phyloP scores from a whole-genome alignment of 2,797 vertebrate genomes.

The Leptatherina wallacei region DNA sequence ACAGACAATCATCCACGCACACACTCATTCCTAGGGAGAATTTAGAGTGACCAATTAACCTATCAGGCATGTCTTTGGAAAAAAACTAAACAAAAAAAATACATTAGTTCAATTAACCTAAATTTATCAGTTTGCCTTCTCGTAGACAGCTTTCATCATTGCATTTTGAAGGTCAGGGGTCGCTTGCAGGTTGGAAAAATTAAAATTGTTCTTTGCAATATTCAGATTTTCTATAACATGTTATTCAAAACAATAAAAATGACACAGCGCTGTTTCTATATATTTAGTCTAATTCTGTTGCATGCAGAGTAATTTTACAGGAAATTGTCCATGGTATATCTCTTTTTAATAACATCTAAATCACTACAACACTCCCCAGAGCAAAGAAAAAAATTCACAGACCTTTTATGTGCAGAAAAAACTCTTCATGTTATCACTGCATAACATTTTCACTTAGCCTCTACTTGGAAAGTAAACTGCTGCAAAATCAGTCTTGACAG shows the following conservation, averaged over 20 bases:
- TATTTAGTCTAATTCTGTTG: not conserved
- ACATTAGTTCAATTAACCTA: not conserved
- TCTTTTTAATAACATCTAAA: not conserved
- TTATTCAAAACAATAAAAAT: not conserved
- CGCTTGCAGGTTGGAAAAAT: not conserved
- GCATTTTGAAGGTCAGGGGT: not conserved
- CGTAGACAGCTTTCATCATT: too few species aligned
- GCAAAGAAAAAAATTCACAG: too few species aligned
- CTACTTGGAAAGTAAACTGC: conserved; percentile 23
- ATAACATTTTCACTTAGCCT: conserved; percentile 40
- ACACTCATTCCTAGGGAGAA: too few species aligned
- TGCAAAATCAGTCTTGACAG: conserved; percentile 37
- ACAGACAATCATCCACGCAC: too few species aligned
- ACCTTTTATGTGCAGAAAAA: not conserved
- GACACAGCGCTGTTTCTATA: not conserved
- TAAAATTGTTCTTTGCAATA: not conserved
- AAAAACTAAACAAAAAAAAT: not conserved
- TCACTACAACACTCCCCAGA: not conserved
- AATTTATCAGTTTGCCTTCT: too few species aligned
- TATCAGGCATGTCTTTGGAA: too few species aligned
- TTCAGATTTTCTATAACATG: not conserved
- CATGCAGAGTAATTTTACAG: not conserved
- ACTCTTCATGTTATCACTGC: conserved; percentile 10
- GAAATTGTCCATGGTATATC: not conserved
- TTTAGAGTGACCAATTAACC: too few species aligned